Evolutionary conservation across 2,797 vertebrate species (phyloP).

Genomic region (Channallabes apus): DNA sequence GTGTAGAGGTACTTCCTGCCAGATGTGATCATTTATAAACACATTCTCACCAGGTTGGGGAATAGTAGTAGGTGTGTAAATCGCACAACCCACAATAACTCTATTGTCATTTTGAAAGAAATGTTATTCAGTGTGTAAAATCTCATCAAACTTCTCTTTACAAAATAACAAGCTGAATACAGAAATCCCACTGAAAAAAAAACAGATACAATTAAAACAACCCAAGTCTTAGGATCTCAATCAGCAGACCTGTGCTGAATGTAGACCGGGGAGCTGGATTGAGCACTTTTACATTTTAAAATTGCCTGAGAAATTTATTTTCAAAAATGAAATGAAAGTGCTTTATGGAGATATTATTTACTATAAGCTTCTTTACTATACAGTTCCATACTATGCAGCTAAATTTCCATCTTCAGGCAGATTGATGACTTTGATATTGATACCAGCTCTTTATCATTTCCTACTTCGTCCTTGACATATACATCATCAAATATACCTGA

Average conservation of each 20-base stretch:
- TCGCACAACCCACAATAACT: background rate
- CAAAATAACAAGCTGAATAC: background rate
- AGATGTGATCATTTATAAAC: background rate
- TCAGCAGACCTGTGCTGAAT: slow-evolving; percentile 11
- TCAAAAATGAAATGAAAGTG: background rate
- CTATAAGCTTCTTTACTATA: background rate
- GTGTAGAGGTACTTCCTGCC: background rate
- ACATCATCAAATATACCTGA: background rate
- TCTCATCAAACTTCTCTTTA: background rate
- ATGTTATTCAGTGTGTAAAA: slow-evolving; percentile 11
- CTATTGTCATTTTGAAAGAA: background rate
- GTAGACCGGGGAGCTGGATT: background rate
- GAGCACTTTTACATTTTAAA: background rate
- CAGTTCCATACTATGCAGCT: background rate
- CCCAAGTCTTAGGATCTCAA: background rate
- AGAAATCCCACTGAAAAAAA: background rate
- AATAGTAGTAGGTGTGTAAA: background rate
- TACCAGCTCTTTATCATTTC: slow-evolving; percentile 1
- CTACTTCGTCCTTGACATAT: background rate
- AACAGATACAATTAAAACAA: background rate
- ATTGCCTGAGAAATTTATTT: background rate
- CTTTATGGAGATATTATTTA: background rate
- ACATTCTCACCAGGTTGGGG: background rate
- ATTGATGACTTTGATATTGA: background rate
- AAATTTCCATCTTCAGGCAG: background rate